These are phyloP conservation scores for Drosophila cardini DNA, from an alignment of 1,140 invertebrate species.

Conservation along the genomic window DNA sequence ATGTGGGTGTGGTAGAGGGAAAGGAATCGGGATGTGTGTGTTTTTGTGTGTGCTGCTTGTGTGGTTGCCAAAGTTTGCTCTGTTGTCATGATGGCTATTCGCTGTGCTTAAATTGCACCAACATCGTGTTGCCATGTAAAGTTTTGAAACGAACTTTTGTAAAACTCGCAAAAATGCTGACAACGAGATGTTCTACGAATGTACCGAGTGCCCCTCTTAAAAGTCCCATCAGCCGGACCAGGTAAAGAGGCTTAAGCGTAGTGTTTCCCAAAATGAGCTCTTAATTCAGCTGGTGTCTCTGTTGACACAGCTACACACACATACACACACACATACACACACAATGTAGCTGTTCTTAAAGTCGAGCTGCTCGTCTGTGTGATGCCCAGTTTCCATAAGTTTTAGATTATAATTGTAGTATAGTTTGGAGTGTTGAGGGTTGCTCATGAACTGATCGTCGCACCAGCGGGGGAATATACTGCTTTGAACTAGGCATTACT, in stretches of 20 bases:
- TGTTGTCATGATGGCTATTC: not conserved
- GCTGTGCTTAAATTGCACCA: constrained; percentile 15
- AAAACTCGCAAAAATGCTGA: constrained; percentile 10
- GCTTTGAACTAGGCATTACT: no score
- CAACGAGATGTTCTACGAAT: not conserved
- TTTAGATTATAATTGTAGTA: no score
- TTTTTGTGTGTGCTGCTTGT: not conserved
- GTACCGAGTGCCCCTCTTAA: not conserved
- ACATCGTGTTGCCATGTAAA: constrained; percentile 22
- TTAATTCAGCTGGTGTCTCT: no score
- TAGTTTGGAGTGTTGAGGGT: no score
- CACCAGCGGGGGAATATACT: no score
- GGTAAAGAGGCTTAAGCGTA: no score
- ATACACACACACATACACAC: no score
- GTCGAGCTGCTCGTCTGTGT: not conserved
- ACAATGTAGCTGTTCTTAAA: no score
- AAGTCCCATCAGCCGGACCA: not conserved
- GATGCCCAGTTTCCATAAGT: not conserved
- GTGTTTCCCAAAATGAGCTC: no score
- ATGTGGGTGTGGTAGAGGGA: not conserved
- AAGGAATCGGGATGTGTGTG: not conserved
- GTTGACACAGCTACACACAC: no score
- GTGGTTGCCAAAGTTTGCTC: not conserved
- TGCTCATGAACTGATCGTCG: no score
- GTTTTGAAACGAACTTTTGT: constrained; percentile 3